These are phyloP conservation scores for Drosophila burlai DNA, from an alignment of 1,140 invertebrate genomes.

Conservation along the genomic window DNA sequence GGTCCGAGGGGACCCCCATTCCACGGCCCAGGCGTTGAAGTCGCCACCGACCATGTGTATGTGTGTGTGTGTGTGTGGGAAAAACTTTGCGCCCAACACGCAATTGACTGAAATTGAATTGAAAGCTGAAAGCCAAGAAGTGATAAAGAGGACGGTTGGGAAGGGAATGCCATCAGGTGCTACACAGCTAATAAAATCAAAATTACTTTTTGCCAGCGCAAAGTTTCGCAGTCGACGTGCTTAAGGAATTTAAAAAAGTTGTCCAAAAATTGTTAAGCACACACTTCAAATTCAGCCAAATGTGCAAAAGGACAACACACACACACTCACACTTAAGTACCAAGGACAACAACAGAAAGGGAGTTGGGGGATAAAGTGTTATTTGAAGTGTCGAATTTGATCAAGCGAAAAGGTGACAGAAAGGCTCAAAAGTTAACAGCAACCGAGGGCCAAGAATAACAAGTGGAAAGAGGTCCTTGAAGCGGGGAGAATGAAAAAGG, in stretches of 20 bases:
- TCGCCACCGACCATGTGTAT: too few relatives aligned
- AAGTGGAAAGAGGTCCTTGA: conserved; percentile 12
- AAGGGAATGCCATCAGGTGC: conserved; percentile 70
- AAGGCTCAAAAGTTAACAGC: conserved; percentile 61
- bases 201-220: conserved; percentile 71
- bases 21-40: too few relatives aligned
- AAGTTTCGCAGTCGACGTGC: conserved; percentile 63
- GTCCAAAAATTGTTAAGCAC: conserved; percentile 76
- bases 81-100: conserved; percentile 69
- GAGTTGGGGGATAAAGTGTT: conserved; percentile 43
- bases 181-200: conserved; percentile 82
- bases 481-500: neutral
- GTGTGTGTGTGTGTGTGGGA: conserved; percentile 25
- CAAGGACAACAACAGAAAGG: conserved; percentile 29
- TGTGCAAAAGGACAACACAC: conserved; percentile 58
- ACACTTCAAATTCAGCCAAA: conserved; percentile 71
- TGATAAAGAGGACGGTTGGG: neutral
- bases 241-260: conserved; percentile 77
- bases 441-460: conserved; percentile 30
- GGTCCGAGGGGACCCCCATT: too few relatives aligned
- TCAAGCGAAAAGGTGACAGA: conserved; percentile 65
- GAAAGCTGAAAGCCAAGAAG: conserved; percentile 46
- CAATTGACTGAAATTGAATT: conserved; percentile 75
- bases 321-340: conserved; percentile 25
- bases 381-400: conserved; percentile 74